Conservation (phyloP, 2,888 invertebrate species). For the Entomobrya multifasciata region DNA sequence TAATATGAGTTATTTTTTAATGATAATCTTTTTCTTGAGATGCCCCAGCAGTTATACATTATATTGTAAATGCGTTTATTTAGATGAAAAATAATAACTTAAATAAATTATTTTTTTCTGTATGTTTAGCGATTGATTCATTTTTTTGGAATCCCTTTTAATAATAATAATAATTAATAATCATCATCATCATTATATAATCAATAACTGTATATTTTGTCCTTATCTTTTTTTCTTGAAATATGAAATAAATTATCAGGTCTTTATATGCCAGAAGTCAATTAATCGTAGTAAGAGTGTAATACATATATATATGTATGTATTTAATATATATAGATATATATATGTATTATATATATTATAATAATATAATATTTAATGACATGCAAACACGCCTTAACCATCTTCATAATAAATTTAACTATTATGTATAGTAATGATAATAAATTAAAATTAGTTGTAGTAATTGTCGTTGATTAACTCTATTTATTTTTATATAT, state of each 20-base stretch:
- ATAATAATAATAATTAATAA: constrained; percentile 63
- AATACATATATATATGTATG: constrained; percentile 53
- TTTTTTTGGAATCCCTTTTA: constrained; percentile 71
- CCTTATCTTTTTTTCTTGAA: constrained; percentile 62
- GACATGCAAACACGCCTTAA: constrained; percentile 74
- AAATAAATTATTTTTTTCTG: not conserved
- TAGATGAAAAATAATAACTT: not conserved
- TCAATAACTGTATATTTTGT: constrained; percentile 36
- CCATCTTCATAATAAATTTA: constrained; percentile 40
- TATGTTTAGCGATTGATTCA: constrained; percentile 39
- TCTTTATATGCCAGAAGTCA: constrained; percentile 75
- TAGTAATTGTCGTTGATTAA: too few relatives aligned
- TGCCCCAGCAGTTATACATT: too few relatives aligned
- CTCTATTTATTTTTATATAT: too few relatives aligned
- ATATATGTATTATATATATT: too few relatives aligned
- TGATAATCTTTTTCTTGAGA: too few relatives aligned
- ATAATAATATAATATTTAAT: constrained; percentile 22
- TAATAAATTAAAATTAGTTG: constrained; percentile 42
- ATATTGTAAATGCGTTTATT: too few relatives aligned
- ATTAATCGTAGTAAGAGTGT: constrained; percentile 56
- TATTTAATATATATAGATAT: constrained; percentile 36
- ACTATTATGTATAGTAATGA: constrained; percentile 55
- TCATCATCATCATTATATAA: constrained; percentile 12
- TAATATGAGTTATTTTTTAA: too few relatives aligned
- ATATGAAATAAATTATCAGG: constrained; percentile 74